Percentiles rank a stretch among this genome's conserved stretches.
Evolutionary conservation across 2,888 invertebrate species (phyloP).

Genomic region (Neria commutata): DNA sequence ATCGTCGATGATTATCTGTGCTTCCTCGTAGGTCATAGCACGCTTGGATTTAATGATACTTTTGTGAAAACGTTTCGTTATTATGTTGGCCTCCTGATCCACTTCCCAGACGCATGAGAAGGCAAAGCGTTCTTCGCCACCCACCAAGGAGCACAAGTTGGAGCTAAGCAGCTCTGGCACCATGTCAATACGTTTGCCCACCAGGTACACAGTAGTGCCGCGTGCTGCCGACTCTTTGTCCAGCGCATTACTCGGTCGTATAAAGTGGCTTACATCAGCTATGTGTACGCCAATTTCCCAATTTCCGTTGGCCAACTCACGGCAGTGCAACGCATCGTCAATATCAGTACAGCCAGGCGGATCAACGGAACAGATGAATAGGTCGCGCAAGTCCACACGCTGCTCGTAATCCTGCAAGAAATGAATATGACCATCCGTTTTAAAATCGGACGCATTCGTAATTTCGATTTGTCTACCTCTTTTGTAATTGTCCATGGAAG

Average conservation of each 20-base stretch:
- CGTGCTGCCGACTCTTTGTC: constrained; percentile 92
- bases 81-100: constrained; percentile 80
- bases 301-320: constrained; percentile 73
- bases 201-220: constrained; percentile 95
- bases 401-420: constrained; percentile 74
- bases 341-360: constrained; percentile 99
- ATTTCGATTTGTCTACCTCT: constrained; percentile 66
- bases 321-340: constrained; percentile 96
- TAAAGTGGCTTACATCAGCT: constrained; percentile 98
- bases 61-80: constrained; percentile 84
- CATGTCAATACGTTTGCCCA: constrained; percentile 92
- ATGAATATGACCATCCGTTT: too few relatives aligned
- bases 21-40: constrained; percentile 98
- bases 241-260: constrained; percentile 88
- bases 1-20: constrained; percentile 93
- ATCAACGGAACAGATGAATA: constrained; percentile 93
- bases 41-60: constrained; percentile 88
- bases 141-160: constrained; percentile 92
- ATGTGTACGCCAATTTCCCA: constrained; percentile 95
- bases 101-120: constrained; percentile 97
- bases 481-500: constrained; percentile 88
- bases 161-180: constrained; percentile 89
- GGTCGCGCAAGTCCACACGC: constrained; percentile 82
- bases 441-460: too few relatives aligned
- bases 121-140: constrained; percentile 88